Evolutionary conservation across 2,888 invertebrate species (phyloP), one percentile per base, ranked within the genome.

Genomic region (Hyalella azteca): DNA sequence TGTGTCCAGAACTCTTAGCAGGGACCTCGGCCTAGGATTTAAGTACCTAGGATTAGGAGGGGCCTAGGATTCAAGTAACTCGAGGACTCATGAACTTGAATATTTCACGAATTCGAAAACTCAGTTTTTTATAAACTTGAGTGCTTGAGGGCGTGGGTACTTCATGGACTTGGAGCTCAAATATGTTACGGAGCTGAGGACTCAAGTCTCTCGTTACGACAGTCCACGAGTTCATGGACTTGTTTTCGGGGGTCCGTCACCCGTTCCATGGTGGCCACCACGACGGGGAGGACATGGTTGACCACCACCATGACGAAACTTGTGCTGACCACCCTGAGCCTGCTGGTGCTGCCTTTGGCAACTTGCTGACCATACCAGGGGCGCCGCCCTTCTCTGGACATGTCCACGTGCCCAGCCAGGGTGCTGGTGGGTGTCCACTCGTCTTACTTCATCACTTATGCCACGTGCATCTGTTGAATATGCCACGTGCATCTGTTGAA

Each of bases 231-330:
- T 45, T 75, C 22, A 75, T 75, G 75, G 75, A 75, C 45, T 19
- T 75, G n/a, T 75, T 75, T 45, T 75, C 75, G 29, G 75, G 75
- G n/a, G 75, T 75, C 19, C 75, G 75, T 15, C 75, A 75, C 75
- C 45, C 75, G 26, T 75, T 75, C 75, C 75, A 75, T 19, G 75
- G 75, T n/a, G 75, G 75, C 29, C 66, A 66, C 36, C 66, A 66
- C 29, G 75, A 75, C 29, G 75, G 45, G n/a, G 75, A 45, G 75
- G 75, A 75, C 7, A 9, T 13, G 22, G n/a, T n/a, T n/a, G 40
- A 75, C 75, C 75, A 75, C 19, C 75, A 66, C n/a, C 75, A 75
- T 13, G 41, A 66, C n/a, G 36, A 66, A 36, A 36, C 66, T 0
- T 19, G 29, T 19, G 66, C 66, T 36, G 66, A 54, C 54, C 54